phyloP scores from a whole-genome alignment of 2,113 vertebrate species.

The Jaculus jaculus region DNA sequence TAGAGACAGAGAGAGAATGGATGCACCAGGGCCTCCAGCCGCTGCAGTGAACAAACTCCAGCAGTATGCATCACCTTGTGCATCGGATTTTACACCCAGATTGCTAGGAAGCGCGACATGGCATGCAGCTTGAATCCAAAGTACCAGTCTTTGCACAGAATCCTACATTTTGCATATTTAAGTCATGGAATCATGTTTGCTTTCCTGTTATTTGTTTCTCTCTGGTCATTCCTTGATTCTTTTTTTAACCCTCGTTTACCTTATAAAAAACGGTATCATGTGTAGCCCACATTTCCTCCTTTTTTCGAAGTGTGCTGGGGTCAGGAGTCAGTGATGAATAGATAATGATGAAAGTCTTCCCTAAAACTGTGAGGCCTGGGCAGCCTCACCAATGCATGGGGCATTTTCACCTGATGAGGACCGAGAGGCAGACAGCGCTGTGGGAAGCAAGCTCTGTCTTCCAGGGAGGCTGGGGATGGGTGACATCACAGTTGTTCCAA shows the following conservation, averaged over 20 bases:
- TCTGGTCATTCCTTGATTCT: neutral
- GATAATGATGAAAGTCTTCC: too few species aligned
- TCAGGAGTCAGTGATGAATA: neutral
- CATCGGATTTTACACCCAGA: accelerated
- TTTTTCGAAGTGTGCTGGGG: too few species aligned
- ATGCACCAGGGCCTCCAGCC: too few species aligned
- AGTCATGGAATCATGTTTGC: neutral
- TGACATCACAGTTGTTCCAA: neutral
- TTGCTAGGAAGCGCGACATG: neutral
- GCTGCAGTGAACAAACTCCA: too few species aligned
- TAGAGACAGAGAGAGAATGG: too few species aligned
- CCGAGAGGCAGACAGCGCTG: accelerated
- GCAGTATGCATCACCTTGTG: too few species aligned
- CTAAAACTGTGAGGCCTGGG: accelerated
- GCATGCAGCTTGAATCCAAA: neutral
- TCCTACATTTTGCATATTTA: neutral
- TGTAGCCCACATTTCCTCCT: neutral
- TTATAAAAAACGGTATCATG: neutral
- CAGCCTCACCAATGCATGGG: neutral
- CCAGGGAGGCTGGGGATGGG: accelerated
- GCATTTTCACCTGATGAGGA: neutral
- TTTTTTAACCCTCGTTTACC: accelerated
- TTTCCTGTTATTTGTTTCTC: neutral
- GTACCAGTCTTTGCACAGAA: neutral
- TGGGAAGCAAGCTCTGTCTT: neutral